Base-by-base conservation (phyloP, 1,140 invertebrate genomes). In the Acromyrmex heyeri region DNA sequence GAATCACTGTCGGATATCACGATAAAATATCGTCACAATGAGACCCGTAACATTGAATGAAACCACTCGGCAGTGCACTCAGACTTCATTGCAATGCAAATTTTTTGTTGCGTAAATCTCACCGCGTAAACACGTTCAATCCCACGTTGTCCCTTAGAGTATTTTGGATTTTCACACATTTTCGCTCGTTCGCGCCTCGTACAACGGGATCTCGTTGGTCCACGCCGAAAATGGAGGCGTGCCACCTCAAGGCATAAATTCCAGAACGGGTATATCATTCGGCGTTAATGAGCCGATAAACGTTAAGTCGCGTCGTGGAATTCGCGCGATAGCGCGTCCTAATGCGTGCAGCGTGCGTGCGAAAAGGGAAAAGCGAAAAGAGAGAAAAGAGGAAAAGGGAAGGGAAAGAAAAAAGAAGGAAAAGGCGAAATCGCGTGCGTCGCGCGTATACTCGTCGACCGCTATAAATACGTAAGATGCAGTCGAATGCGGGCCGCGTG, bases 391-490 rank as follows among this genome's bases (percentile, higher is more conserved):
- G 48, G 14, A 24, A 3, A 16, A 1, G 44, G 7, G 6, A 44
- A 12, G 30, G 34, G 34, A 8, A 7, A 5, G 18, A n/a, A 16
- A n/a, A 21, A 14, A 5, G 1, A 18, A 27, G 18, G 38, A 34
- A 34, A 55, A 67, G 62, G 77, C 48, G 34, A 50, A 24, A 34
- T 79, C 79, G 67, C 50, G 44, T 44, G 77, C 76, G 77, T 65
- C 64, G 77, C 77, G 79, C 79, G 79, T 83, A 83, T 50, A 61
- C 27, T 83, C 69, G 79, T 75, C 44, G 69, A 21, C 27, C 69
- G 55, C 69, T 83, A 83, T 83, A 83, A 83, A 83, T 83, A 83
- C 79, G 69, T 75, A 75, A 83, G 69, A 83, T 83, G 79, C 79
- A 83, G 79, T 62, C 69, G 79, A 83, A 83, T 73, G 79, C 79